Conservation (phyloP, 2,888 invertebrate genomes). For the Quadriops clusia region DNA sequence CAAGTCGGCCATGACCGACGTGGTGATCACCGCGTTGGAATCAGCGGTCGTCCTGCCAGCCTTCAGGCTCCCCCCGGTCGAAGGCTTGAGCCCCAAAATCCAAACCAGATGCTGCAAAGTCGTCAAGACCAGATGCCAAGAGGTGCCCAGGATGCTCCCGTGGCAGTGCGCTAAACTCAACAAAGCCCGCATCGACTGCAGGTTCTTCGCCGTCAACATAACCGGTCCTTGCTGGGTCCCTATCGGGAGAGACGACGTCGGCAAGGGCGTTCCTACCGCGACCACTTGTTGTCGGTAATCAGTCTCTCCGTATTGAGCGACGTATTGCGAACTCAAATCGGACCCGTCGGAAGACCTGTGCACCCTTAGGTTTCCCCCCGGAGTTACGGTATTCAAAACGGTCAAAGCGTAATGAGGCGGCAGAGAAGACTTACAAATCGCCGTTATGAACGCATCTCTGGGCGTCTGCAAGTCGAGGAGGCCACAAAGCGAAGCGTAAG, state of each 20-base stretch:
- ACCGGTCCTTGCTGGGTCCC: slow-evolving; percentile 81
- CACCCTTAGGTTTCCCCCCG: slow-evolving; percentile 37
- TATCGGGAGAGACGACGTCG: slow-evolving; percentile 66
- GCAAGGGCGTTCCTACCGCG: slow-evolving; percentile 91
- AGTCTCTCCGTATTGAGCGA: slow-evolving; percentile 46
- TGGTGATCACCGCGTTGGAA: slow-evolving; percentile 80
- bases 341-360: slow-evolving; percentile 12
- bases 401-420: slow-evolving; percentile 92
- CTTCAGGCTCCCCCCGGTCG: slow-evolving; percentile 85
- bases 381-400: slow-evolving; percentile 57
- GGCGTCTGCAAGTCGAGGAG: slow-evolving; percentile 64
- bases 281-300: slow-evolving; percentile 91
- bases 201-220: slow-evolving; percentile 94
- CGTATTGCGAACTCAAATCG: slow-evolving; percentile 38
- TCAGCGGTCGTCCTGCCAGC: slow-evolving; percentile 70
- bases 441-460: slow-evolving; percentile 87
- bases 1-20: slow-evolving; percentile 92
- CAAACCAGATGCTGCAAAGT: slow-evolving; percentile 88
- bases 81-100: slow-evolving; percentile 92
- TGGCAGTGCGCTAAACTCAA: slow-evolving; percentile 83
- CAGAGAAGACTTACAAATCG: slow-evolving; percentile 90
- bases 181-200: slow-evolving; percentile 90
- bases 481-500: slow-evolving; percentile 81
- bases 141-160: slow-evolving; percentile 81
- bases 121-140: slow-evolving; percentile 93